Evolutionary conservation across 2,888 invertebrate genomes (phyloP).

Genomic region (Perithous albicinctus): DNA sequence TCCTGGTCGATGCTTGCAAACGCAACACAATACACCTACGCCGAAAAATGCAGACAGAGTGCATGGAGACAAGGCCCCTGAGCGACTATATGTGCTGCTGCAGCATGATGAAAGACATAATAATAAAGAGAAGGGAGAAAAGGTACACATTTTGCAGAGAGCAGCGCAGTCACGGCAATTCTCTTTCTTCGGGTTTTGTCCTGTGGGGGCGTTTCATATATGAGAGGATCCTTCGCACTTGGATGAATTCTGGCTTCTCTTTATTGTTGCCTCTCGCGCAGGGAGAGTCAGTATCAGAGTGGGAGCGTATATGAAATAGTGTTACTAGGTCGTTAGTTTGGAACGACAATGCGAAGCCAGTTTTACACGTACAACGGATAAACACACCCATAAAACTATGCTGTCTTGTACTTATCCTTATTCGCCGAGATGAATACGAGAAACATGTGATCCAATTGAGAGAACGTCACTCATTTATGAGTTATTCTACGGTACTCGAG

Average conservation of each 20-base stretch:
- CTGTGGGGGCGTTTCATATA: constrained; percentile 56
- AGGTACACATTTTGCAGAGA: constrained; percentile 10
- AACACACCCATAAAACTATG: constrained; percentile 25
- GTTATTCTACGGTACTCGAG: not conserved
- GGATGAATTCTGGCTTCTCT: constrained; percentile 48
- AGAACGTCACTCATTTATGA: constrained; percentile 10
- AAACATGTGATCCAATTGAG: not conserved
- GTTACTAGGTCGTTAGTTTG: constrained; percentile 75
- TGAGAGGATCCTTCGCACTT: constrained; percentile 57
- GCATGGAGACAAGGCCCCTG: constrained; percentile 45
- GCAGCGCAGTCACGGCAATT: not conserved
- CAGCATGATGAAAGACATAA: constrained; percentile 53
- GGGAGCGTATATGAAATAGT: constrained; percentile 74
- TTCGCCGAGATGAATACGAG: not conserved
- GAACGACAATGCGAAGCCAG: constrained; percentile 69
- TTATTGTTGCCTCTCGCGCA: constrained; percentile 30
- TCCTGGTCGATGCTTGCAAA: constrained; percentile 36
- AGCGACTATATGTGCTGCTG: constrained; percentile 35
- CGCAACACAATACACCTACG: constrained; percentile 52
- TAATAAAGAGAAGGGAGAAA: constrained; percentile 45
- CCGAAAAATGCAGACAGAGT: constrained; percentile 43
- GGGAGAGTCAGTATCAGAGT: constrained; percentile 44
- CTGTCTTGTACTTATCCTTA: not conserved
- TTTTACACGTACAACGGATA: constrained; percentile 59
- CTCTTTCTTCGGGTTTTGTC: constrained; percentile 26